Base-by-base conservation (phyloP, 2,888 invertebrate genomes). In the Ennomos erosarius region DNA sequence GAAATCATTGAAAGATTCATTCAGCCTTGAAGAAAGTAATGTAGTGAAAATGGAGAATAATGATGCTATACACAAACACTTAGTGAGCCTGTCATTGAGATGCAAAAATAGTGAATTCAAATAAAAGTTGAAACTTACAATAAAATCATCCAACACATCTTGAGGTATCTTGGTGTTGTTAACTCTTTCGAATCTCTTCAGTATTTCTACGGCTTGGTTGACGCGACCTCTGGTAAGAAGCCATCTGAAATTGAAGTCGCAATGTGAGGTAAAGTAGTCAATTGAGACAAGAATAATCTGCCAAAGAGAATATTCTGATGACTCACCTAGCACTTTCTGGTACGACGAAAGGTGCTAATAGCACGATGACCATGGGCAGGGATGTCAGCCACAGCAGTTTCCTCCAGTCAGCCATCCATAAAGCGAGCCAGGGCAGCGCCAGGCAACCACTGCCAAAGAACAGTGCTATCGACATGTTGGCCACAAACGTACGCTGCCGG, bases 381-480 rank as follows among this genome's bases (percentile, higher is more conserved):
- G 91, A 85, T 0, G 93, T 93, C 45, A 77, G 77, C 76, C 88
- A 78, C 9, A 90, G 73, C 56, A 93, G 82, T n/a, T 64, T 75
- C 62, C 85, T 74, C 93, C 93, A 93, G 73, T 92, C 82, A 0
- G 75, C 68, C 39, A 92, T 66, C 85, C 87, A 85, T 16, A 89
- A 72, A 2, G 93, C 93, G 58, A 93, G 69, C 93, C 93, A 93
- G 0, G 93, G 92, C 63, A 93, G 74, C 0, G 76, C 59, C 55
- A 93, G 70, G 62, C 88, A 90, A 6, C 91, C 93, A 37, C 82
- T 64, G 4, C 93, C 92, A 76, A 90, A 93, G 79, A 79, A 93
- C 43, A 93, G 64, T 0, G 92, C 93, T 39, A 92, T 90, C 1
- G 93, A 90, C 81, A 93, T 85, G 74, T 93, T 93, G 1, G 91